These are phyloP conservation scores for Chrysodeixis includens DNA, from an alignment of 2,888 invertebrate genomes.

Conservation along the genomic window DNA sequence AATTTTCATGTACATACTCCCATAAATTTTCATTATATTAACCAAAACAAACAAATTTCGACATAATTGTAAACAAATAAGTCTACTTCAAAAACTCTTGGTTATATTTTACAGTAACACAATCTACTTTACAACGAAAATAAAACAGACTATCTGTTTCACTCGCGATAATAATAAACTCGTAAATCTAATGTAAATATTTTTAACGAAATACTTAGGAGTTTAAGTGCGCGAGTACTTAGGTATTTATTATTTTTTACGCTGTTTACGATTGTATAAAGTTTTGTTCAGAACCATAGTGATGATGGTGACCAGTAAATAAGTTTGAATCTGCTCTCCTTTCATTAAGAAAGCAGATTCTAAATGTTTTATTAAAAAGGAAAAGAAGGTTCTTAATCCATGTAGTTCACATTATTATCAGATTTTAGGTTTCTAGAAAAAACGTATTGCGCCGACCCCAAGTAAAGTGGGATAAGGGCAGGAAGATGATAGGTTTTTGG, in stretches of 20 bases:
- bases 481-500: no score
- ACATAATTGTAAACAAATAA: background rate
- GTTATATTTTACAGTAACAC: background rate
- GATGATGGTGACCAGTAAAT: background rate
- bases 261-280: constrained; percentile 3
- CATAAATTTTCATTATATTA: background rate
- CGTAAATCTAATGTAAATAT: constrained; percentile 37
- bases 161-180: constrained; percentile 19
- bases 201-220: constrained; percentile 24
- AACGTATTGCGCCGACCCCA: no score
- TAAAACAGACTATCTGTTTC: background rate
- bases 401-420: no score
- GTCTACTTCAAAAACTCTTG: background rate
- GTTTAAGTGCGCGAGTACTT: constrained; percentile 27
- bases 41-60: background rate
- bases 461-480: no score
- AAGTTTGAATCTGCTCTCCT: no score
- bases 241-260: constrained; percentile 8
- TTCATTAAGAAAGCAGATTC: no score
- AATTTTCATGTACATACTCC: no score
- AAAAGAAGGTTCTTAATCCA: no score
- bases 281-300: background rate
- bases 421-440: no score
- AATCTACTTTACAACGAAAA: background rate
- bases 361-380: no score